A percentile compares a stretch with the other conserved stretches of the same genome.
phyloP scores from a whole-genome alignment of 2,888 invertebrate genomes.

The Plagiodera versicolora region DNA sequence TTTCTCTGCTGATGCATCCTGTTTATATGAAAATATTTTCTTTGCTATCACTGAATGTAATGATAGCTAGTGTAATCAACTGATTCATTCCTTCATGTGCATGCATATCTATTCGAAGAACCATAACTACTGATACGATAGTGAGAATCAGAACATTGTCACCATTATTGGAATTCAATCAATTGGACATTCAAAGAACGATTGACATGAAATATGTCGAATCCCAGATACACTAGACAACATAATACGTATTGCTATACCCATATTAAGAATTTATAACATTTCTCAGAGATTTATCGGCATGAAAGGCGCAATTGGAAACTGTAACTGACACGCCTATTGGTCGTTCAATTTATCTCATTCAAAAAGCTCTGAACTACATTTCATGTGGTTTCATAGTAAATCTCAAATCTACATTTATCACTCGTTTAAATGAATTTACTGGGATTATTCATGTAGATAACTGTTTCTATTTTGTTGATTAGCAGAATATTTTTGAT shows the following conservation, averaged over 20 bases:
- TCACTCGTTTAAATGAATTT: too few relatives aligned
- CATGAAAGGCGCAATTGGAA: background rate
- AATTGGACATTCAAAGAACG: background rate
- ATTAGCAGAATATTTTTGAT: too few relatives aligned
- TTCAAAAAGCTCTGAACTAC: background rate
- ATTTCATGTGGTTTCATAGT: background rate
- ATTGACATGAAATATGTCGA: background rate
- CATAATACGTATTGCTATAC: background rate
- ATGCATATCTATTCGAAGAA: background rate
- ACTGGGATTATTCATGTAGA: too few relatives aligned
- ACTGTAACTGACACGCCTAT: background rate
- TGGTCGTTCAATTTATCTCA: background rate
- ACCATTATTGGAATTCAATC: background rate
- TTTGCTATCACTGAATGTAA: too few relatives aligned
- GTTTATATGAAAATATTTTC: too few relatives aligned
- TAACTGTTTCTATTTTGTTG: too few relatives aligned
- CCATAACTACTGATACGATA: background rate
- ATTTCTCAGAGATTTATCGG: background rate
- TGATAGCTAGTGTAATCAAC: too few relatives aligned
- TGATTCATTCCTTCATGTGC: background rate
- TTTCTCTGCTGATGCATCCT: too few relatives aligned
- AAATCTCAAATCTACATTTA: background rate
- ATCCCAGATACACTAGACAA: background rate
- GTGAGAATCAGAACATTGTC: background rate
- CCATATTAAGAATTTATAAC: background rate